Evolutionary conservation across 2,113 vertebrate species (phyloP).

Genomic region (Pelecanoides urinatrix): DNA sequence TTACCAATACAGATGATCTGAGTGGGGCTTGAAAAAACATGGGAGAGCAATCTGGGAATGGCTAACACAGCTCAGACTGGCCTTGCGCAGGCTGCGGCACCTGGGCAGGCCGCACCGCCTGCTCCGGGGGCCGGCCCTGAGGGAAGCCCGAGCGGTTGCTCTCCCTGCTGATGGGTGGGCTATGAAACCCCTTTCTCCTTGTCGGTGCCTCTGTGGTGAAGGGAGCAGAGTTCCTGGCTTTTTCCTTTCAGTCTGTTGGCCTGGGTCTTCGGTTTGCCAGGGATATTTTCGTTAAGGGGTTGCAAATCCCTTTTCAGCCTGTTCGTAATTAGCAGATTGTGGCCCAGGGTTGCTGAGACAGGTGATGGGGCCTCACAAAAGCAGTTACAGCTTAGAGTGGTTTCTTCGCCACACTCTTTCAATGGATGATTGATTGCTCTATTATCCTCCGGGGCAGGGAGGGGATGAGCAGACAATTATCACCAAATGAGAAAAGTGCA

Average conservation of each 20-base stretch:
- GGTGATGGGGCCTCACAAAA: neutral
- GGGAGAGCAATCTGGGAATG: neutral
- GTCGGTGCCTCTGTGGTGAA: neutral
- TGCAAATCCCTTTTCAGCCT: neutral
- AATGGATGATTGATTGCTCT: neutral
- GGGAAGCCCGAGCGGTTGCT: neutral
- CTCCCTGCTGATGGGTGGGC: neutral
- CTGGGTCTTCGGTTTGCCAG: neutral
- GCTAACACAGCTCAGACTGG: neutral
- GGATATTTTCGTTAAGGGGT: neutral
- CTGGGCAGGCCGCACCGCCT: fast-evolving
- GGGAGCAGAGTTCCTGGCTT: neutral
- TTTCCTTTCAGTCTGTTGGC: neutral
- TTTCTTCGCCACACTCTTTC: neutral
- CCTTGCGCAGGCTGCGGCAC: neutral
- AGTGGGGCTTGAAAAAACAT: neutral
- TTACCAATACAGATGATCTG: neutral
- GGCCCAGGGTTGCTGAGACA: neutral
- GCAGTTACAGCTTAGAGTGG: neutral
- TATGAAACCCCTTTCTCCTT: neutral
- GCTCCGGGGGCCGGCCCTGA: neutral
- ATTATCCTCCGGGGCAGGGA: neutral
- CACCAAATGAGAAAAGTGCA: too few relatives aligned
- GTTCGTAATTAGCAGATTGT: neutral
- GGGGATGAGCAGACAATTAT: neutral